Conservation (phyloP, 2,888 invertebrate genomes). For the Pseudococcus longispinus region DNA sequence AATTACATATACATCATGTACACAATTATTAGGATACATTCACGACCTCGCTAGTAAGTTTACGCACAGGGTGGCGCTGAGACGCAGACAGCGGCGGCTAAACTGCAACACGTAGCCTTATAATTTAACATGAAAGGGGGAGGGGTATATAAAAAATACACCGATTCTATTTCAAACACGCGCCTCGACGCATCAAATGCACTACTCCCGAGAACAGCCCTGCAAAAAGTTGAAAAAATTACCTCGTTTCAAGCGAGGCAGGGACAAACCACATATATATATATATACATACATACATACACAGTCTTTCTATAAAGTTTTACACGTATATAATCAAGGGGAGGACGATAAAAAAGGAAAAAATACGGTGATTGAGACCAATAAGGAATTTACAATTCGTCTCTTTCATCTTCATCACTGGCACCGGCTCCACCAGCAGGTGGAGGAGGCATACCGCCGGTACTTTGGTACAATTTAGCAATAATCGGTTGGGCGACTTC, state of each 20-base stretch:
- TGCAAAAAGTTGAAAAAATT: not conserved
- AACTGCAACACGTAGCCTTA: not conserved
- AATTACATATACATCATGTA: conserved; percentile 21
- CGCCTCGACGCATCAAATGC: conserved; percentile 13
- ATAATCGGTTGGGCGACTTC: conserved; percentile 97
- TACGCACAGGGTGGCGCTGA: not conserved
- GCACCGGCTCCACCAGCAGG: conserved; percentile 74
- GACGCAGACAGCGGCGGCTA: not conserved
- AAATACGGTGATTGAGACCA: not conserved
- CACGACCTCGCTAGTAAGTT: not conserved
- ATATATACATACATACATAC: not conserved
- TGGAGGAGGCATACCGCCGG: conserved; percentile 75
- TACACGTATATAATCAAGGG: not conserved
- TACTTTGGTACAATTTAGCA: conserved; percentile 91
- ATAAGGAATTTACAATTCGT: conserved; percentile 72
- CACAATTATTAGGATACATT: conserved; percentile 27
- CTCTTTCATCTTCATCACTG: conserved; percentile 79
- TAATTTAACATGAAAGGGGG: not conserved
- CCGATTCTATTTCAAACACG: not conserved
- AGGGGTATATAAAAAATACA: not conserved
- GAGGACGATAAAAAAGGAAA: not conserved
- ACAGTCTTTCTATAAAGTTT: conserved; percentile 39
- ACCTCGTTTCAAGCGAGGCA: not conserved
- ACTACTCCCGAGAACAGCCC: not conserved
- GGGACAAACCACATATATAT: not conserved